These are phyloP conservation scores for Dione juno DNA, from an alignment of 2,888 invertebrate species.

Conservation along the genomic window DNA sequence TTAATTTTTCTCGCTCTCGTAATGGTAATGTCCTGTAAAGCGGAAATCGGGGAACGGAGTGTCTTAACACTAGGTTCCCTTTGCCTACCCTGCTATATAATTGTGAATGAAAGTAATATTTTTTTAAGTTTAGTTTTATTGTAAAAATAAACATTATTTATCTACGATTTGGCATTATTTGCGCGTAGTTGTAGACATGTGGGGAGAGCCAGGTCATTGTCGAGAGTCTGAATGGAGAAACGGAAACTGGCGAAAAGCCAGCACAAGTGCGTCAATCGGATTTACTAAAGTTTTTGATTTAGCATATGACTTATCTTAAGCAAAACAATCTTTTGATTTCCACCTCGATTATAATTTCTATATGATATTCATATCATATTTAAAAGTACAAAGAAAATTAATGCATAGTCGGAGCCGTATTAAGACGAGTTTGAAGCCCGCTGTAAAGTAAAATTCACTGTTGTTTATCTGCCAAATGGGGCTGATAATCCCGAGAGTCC, in stretches of 20 bases:
- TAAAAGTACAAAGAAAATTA: neutral
- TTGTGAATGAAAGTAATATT: neutral
- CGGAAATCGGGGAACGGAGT: no score
- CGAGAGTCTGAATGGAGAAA: constrained; percentile 76
- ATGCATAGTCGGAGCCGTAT: neutral
- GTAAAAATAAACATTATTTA: constrained; percentile 4
- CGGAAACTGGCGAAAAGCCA: constrained; percentile 76
- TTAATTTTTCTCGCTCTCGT: no score
- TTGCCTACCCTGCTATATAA: no score
- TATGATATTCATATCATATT: neutral
- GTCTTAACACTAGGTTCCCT: no score
- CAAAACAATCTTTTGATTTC: neutral
- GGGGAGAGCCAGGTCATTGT: constrained; percentile 74
- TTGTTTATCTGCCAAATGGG: no score
- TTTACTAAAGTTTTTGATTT: constrained; percentile 60
- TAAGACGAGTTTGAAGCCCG: no score
- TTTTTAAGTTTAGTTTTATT: neutral
- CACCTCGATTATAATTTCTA: neutral
- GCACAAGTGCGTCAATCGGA: constrained; percentile 69
- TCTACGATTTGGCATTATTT: constrained; percentile 22
- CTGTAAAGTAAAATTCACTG: no score
- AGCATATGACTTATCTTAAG: constrained; percentile 37
- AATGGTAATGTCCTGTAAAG: no score
- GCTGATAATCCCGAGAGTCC: no score
- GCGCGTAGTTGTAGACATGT: constrained; percentile 38